Percentiles rank a stretch among this genome's conserved stretches.
These are phyloP conservation scores for Chrysotoxum bicinctum DNA, from an alignment of 2,888 invertebrate genomes.

Conservation along the genomic window DNA sequence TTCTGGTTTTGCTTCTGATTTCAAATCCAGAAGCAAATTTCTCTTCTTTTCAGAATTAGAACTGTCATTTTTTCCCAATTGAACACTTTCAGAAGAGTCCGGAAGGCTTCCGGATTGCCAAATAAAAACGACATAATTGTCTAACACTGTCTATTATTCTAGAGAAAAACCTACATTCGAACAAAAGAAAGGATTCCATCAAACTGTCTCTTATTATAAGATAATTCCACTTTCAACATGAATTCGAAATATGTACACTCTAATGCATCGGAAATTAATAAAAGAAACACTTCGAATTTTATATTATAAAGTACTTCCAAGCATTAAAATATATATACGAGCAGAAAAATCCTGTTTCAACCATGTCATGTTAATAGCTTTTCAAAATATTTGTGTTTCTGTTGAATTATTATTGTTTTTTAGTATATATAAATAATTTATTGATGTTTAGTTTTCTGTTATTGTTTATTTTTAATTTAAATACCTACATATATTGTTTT, in stretches of 20 bases:
- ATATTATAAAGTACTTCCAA: background rate
- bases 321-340: background rate
- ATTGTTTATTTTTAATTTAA: background rate
- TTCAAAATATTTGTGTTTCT: too few species aligned
- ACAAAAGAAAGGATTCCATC: conserved; percentile 25
- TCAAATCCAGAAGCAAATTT: too few species aligned
- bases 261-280: too few species aligned
- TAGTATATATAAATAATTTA: background rate
- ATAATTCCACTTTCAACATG: background rate
- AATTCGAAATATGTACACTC: background rate
- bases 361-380: too few species aligned
- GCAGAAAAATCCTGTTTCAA: too few species aligned
- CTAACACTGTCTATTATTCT: background rate
- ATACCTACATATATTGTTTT: too few species aligned
- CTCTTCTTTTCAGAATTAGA: too few species aligned
- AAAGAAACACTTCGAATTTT: background rate
- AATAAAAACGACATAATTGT: too few species aligned
- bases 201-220: conserved; percentile 27
- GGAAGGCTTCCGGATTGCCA: too few species aligned
- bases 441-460: background rate
- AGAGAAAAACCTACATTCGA: conserved; percentile 33
- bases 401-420: background rate
- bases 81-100: too few species aligned
- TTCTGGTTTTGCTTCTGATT: too few species aligned
- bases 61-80: too few species aligned